phyloP scores from a whole-genome alignment of 2,113 vertebrate genomes.

The Felis chaus region DNA sequence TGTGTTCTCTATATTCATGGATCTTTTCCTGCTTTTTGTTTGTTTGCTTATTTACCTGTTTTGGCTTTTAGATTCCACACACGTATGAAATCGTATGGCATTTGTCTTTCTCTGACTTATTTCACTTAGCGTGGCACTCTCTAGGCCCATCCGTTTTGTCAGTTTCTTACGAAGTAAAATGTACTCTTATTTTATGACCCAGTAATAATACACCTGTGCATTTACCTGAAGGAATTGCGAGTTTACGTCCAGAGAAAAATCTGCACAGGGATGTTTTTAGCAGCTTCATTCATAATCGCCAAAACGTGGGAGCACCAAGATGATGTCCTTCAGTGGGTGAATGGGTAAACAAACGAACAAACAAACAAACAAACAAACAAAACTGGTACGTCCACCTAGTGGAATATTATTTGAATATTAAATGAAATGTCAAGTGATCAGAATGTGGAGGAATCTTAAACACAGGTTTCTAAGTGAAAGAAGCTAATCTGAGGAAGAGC shows the following conservation, averaged over 20 bases:
- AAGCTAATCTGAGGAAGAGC: not conserved
- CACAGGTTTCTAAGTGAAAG: not conserved
- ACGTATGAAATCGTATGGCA: not conserved
- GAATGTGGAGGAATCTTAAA: not conserved
- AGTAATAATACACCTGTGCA: not conserved
- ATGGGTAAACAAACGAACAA: not conserved
- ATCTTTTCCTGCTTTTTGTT: not conserved
- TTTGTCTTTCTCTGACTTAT: not conserved
- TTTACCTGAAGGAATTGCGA: not conserved
- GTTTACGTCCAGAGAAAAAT: not conserved
- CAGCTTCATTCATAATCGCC: not conserved
- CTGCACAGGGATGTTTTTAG: no score
- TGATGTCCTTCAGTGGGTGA: not conserved
- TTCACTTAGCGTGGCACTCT: not conserved
- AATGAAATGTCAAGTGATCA: not conserved
- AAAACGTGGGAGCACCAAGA: not conserved
- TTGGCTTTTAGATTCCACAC: not conserved
- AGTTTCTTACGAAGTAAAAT: not conserved
- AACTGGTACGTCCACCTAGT: not conserved
- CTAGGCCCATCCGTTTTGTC: not conserved
- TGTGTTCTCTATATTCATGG: not conserved
- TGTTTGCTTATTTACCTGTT: not conserved
- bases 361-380: no score
- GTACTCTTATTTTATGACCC: rapidly evolving
- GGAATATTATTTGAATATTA: not conserved